These are phyloP conservation scores for Chrysomallon squamiferum DNA, from an alignment of 1,140 invertebrate species.

Conservation along the genomic window DNA sequence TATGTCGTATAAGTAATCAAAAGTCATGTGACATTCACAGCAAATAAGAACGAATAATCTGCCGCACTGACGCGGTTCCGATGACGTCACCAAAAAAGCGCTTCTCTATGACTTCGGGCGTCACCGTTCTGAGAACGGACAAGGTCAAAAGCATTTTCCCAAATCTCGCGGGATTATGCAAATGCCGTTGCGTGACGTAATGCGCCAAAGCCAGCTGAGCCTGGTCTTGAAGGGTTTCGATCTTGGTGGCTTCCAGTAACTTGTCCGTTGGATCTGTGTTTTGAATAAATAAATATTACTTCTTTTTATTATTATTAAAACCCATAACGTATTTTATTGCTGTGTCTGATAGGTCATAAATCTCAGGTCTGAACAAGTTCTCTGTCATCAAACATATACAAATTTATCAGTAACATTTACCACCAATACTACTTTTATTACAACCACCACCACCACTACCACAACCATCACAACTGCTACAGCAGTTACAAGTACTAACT, in stretches of 20 bases:
- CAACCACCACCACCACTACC: too few relatives aligned
- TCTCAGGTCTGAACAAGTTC: neutral
- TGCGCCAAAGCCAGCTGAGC: constrained; percentile 78
- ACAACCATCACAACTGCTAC: neutral
- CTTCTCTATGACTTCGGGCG: constrained; percentile 78
- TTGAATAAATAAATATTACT: constrained; percentile 3
- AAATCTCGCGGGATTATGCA: constrained; percentile 74
- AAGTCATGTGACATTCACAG: too few relatives aligned
- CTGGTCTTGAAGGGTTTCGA: constrained; percentile 79
- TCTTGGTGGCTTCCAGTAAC: constrained; percentile 71
- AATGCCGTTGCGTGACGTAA: constrained; percentile 65
- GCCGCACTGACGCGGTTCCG: neutral
- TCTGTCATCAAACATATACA: neutral
- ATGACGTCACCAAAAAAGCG: constrained; percentile 86
- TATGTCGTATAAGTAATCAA: too few relatives aligned
- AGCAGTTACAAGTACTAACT: neutral
- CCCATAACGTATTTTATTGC: neutral
- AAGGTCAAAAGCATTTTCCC: constrained; percentile 81
- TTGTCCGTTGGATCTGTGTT: constrained; percentile 37
- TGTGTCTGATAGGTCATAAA: neutral
- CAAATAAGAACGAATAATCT: neutral
- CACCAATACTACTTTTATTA: too few relatives aligned
- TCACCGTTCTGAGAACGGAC: constrained; percentile 73
- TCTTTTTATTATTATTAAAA: neutral
- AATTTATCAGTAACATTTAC: too few relatives aligned